phyloP scores from a whole-genome alignment of 2,888 invertebrate genomes.

The Pheosia gnoma region DNA sequence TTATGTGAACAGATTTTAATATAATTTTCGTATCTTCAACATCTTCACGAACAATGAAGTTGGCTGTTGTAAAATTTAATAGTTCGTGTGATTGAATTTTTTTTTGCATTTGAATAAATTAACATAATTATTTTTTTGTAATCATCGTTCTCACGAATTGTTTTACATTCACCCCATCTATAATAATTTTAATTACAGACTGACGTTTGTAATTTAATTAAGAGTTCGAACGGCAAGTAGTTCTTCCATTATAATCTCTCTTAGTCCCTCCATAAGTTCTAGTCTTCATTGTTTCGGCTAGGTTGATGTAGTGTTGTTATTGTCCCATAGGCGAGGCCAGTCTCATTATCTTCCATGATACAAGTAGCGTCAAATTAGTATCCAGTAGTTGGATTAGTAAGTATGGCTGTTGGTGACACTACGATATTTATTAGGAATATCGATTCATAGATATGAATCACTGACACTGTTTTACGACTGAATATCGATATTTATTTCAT shows the following conservation, averaged over 20 bases:
- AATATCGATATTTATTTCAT: too few relatives aligned
- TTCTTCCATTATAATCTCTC: slow-evolving; percentile 60
- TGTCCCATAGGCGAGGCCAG: slow-evolving; percentile 75
- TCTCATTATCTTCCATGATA: slow-evolving; percentile 71
- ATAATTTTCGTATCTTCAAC: too few relatives aligned
- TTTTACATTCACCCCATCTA: too few relatives aligned
- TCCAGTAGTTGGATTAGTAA: slow-evolving; percentile 55
- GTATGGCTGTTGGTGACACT: slow-evolving; percentile 35
- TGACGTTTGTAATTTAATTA: background rate
- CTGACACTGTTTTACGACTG: too few relatives aligned
- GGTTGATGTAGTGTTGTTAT: slow-evolving; percentile 60
- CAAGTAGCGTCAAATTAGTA: slow-evolving; percentile 66
- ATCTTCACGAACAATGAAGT: too few relatives aligned
- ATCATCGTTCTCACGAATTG: too few relatives aligned
- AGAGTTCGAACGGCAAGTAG: slow-evolving; percentile 39
- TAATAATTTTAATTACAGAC: too few relatives aligned
- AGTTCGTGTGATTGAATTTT: too few relatives aligned
- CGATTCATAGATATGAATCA: background rate
- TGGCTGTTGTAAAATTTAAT: too few relatives aligned
- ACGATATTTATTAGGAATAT: background rate
- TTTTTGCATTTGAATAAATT: too few relatives aligned
- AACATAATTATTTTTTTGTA: too few relatives aligned
- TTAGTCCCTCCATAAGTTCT: slow-evolving; percentile 77
- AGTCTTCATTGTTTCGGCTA: slow-evolving; percentile 53
- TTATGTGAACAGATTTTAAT: too few relatives aligned